A percentile compares a stretch with the other conserved stretches of the same genome.
These are phyloP conservation scores for Eristalinus aeneus DNA, from an alignment of 2,888 invertebrate species.

Conservation along the genomic window DNA sequence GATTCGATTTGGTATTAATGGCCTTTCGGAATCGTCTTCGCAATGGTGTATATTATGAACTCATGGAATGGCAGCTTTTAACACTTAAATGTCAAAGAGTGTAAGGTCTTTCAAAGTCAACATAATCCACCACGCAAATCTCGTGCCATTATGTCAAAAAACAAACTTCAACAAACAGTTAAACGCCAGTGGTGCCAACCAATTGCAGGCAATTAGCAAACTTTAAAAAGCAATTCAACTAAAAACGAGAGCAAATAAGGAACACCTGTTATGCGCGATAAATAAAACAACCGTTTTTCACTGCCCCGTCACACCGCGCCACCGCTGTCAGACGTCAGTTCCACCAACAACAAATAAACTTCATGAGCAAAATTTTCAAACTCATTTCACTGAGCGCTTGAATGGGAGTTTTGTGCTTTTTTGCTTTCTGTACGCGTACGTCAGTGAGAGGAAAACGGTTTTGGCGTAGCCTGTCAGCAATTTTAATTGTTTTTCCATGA, in stretches of 20 bases:
- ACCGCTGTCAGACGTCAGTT: neutral
- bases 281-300: neutral
- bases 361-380: neutral
- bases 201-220: slow-evolving; percentile 24
- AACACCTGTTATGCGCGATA: slow-evolving; percentile 26
- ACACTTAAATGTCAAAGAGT: too few species aligned
- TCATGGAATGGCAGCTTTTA: neutral
- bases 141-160: too few species aligned
- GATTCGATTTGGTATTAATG: neutral
- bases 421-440: neutral
- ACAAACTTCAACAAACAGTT: neutral
- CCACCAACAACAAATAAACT: neutral
- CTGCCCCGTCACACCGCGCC: too few species aligned
- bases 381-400: neutral
- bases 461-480: neutral
- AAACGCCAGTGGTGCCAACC: neutral
- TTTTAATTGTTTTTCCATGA: neutral
- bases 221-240: slow-evolving; percentile 17
- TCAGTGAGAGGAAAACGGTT: neutral
- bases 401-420: neutral
- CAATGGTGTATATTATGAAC: neutral
- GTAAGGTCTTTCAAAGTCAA: too few species aligned
- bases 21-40: neutral
- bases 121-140: neutral
- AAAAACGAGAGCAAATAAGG: slow-evolving; percentile 11